A percentile compares a stretch with the other conserved stretches of the same genome.
Conservation (phyloP, 2,113 vertebrate genomes). For the Eulemur macaco region DNA sequence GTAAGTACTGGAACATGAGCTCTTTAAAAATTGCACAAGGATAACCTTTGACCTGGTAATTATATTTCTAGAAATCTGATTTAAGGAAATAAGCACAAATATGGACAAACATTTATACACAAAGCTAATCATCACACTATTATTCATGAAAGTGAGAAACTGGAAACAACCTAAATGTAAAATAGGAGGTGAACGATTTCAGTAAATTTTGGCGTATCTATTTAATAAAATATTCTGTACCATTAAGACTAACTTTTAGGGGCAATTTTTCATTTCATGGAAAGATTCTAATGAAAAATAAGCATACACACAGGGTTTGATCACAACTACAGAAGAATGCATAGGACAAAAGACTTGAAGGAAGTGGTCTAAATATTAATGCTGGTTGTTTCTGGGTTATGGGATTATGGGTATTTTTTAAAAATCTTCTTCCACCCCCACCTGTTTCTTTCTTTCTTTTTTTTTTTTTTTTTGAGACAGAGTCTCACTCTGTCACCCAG, state of each 20-base stretch:
- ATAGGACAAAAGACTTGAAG: neutral
- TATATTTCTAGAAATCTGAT: conserved; percentile 26
- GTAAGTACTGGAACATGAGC: conserved; percentile 86
- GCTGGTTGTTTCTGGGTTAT: conserved; percentile 7
- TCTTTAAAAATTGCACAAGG: neutral
- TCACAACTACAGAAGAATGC: neutral
- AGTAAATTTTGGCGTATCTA: neutral
- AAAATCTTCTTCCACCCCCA: neutral
- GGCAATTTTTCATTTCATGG: conserved; percentile 11
- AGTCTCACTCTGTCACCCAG: too few relatives aligned
- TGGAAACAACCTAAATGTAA: neutral
- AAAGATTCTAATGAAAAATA: neutral
- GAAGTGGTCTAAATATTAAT: neutral
- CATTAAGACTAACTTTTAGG: neutral
- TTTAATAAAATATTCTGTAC: neutral
- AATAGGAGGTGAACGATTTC: neutral
- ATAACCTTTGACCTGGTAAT: neutral
- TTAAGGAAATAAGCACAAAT: conserved; percentile 38
- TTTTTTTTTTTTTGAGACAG: too few relatives aligned
- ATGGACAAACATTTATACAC: neutral
- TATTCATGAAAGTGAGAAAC: neutral
- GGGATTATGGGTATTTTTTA: neutral
- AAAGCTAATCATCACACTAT: neutral
- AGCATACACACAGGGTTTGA: neutral
- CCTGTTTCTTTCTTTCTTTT: too few relatives aligned